A percentile compares a stretch with the other conserved stretches of the same genome.
These are phyloP conservation scores for Troilus luridus DNA, from an alignment of 2,888 invertebrate genomes.

Conservation along the genomic window DNA sequence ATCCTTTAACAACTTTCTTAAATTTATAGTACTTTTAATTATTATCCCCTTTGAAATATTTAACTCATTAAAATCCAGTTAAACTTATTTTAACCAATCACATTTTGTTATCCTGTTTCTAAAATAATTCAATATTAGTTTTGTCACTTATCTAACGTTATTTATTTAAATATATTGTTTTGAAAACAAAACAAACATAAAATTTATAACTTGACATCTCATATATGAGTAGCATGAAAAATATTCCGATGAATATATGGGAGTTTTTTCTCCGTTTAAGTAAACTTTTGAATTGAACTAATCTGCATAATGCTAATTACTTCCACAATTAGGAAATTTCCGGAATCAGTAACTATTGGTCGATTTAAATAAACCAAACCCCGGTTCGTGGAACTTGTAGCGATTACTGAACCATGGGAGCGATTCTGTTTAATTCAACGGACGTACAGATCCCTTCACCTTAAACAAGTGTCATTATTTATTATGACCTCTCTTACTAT, in stretches of 20 bases:
- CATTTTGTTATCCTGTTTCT: too few relatives aligned
- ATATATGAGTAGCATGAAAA: background rate
- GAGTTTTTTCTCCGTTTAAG: background rate
- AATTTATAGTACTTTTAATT: too few relatives aligned
- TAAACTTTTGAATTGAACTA: background rate
- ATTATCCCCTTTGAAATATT: too few relatives aligned
- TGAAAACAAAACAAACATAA: background rate
- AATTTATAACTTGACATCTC: background rate
- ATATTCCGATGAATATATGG: background rate
- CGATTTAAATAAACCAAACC: slow-evolving; percentile 3
- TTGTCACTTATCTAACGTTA: background rate
- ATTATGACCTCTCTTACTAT: background rate
- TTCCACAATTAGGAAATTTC: background rate
- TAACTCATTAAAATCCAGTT: too few relatives aligned
- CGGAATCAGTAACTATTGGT: background rate
- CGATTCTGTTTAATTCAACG: background rate
- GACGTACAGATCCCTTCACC: background rate
- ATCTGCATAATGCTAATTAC: background rate
- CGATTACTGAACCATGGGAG: background rate
- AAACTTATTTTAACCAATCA: too few relatives aligned
- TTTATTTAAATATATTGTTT: background rate
- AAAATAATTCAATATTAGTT: too few relatives aligned
- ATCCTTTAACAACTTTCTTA: too few relatives aligned
- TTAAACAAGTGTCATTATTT: background rate
- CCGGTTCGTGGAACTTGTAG: background rate